Evolutionary conservation across 1,140 invertebrate genomes (phyloP).

Genomic region (Heliconius melpomene): DNA sequence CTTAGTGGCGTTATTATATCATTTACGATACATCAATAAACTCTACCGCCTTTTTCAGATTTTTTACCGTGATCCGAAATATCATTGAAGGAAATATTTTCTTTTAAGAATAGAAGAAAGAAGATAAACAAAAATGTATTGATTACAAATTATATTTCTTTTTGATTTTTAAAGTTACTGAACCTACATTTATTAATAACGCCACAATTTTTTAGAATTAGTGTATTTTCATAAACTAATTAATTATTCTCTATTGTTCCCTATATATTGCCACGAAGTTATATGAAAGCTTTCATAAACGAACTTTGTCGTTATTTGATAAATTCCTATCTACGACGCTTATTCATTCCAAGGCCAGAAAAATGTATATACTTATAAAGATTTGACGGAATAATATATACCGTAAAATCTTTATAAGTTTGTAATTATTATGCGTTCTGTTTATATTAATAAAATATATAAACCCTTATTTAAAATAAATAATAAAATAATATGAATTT

Average conservation of each 20-base stretch:
- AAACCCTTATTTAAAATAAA: not conserved
- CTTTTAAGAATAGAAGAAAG: too few relatives aligned
- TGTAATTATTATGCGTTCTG: not conserved
- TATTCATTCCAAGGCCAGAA: not conserved
- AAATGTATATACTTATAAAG: too few relatives aligned
- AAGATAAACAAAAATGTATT: not conserved
- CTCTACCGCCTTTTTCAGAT: too few relatives aligned
- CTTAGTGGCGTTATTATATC: not conserved
- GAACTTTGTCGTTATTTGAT: not conserved
- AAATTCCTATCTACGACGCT: not conserved
- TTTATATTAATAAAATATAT: not conserved
- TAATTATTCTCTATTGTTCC: slow-evolving; percentile 34
- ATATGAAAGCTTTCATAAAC: not conserved
- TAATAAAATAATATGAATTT: too few relatives aligned
- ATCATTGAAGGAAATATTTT: too few relatives aligned
- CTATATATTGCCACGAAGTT: slow-evolving; percentile 38
- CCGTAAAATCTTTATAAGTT: not conserved
- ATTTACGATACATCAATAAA: not conserved
- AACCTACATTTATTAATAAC: not conserved
- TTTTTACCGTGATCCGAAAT: too few relatives aligned
- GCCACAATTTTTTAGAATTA: not conserved
- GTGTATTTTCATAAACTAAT: slow-evolving; percentile 24
- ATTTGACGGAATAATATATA: not conserved
- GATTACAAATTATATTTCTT: not conserved
- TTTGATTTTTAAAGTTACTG: not conserved